phyloP scores from a whole-genome alignment of 2,113 vertebrate species.

The Pipa parva region DNA sequence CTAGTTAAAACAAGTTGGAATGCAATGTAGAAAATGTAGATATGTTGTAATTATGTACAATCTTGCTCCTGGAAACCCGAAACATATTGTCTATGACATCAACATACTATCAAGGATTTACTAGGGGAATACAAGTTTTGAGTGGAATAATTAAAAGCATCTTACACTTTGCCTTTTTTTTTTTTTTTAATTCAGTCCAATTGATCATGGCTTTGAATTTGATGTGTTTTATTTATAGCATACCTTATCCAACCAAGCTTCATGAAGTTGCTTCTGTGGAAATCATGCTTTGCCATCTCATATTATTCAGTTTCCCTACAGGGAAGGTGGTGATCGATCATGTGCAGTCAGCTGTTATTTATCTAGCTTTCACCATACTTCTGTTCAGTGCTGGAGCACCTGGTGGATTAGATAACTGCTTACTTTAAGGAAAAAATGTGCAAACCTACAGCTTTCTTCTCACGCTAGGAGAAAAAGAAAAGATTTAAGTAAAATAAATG shows the following conservation, averaged over 20 bases:
- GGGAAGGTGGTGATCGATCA: conserved; percentile 33
- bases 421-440: conserved; percentile 15
- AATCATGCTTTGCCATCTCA: conserved; percentile 35
- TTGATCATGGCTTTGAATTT: conserved; percentile 3
- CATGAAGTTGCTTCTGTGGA: conserved; percentile 15
- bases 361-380: conserved; percentile 20
- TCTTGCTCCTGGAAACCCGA: no score
- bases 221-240: conserved; percentile 25
- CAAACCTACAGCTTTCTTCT: not conserved
- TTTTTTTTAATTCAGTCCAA: not conserved
- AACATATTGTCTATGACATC: no score
- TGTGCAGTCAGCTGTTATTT: conserved; percentile 36
- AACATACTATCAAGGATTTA: no score
- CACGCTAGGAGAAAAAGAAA: not conserved
- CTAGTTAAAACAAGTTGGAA: no score
- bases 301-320: conserved; percentile 34
- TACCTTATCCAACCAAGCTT: conserved; percentile 17
- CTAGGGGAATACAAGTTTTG: no score
- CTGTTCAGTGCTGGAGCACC: conserved; percentile 22
- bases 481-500: no score
- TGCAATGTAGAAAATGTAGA: no score
- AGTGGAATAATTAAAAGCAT: not conserved
- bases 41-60: no score
- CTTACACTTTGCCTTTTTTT: not conserved
- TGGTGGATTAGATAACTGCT: conserved; percentile 36